Conservation (phyloP, 2,888 invertebrate species). For the Euclidia mi region DNA sequence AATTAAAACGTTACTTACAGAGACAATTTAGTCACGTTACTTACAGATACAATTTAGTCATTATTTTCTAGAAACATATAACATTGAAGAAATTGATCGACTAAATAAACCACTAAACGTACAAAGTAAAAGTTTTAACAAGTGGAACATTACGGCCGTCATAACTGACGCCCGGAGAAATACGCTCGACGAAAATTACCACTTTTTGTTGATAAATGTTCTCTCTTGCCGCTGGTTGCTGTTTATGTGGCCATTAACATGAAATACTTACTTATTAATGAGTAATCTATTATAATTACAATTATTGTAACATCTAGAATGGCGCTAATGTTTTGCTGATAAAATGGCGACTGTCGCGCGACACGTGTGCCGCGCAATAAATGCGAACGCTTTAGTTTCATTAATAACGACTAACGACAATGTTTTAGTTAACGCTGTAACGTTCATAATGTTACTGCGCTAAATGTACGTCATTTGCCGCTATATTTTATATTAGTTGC, state of each 20-base stretch:
- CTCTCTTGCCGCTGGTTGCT: constrained; percentile 75
- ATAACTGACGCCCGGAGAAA: constrained; percentile 75
- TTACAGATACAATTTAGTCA: no score
- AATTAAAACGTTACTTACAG: constrained; percentile 15
- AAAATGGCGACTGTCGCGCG: constrained; percentile 51
- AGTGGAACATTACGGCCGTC: constrained; percentile 70
- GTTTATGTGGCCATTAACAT: constrained; percentile 87
- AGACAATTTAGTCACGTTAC: constrained; percentile 30
- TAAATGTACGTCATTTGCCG: constrained; percentile 5
- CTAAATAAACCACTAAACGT: constrained; percentile 63
- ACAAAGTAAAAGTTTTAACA: constrained; percentile 70
- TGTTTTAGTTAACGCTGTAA: constrained; percentile 42
- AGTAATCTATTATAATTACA: constrained; percentile 84
- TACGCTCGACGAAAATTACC: constrained; percentile 83
- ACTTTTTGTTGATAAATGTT: constrained; percentile 87
- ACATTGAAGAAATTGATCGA: constrained; percentile 60
- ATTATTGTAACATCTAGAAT: constrained; percentile 72
- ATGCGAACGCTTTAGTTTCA: constrained; percentile 50
- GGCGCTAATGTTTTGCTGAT: constrained; percentile 50
- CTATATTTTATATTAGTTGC: not conserved
- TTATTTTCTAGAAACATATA: constrained; percentile 18
- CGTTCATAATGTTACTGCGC: constrained; percentile 11
- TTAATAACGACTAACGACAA: constrained; percentile 51
- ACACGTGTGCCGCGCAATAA: constrained; percentile 50
- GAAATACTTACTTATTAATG: constrained; percentile 87